A percentile compares a stretch with the other conserved stretches of the same genome.
phyloP scores from a whole-genome alignment of 92 coral and sea anemone species.

The Pocillopora meandrina region DNA sequence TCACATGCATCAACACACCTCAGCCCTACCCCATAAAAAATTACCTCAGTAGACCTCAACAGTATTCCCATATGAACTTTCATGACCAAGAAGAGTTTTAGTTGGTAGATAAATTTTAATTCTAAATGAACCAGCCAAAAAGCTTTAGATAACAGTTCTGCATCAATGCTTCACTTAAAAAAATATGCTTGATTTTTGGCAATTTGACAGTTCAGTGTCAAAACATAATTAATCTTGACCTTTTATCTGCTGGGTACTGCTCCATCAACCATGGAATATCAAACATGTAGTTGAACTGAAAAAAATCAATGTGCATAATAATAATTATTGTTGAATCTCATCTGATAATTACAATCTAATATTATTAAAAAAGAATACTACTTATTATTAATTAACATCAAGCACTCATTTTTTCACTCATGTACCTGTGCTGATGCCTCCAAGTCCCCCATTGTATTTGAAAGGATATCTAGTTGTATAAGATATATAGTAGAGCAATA shows the following conservation, averaged over 20 bases:
- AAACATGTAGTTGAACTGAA: slow-evolving; percentile 96
- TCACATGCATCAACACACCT: no score
- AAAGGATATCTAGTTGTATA: slow-evolving; percentile 72
- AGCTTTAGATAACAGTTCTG: no score
- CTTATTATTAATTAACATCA: no score
- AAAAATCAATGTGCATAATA: neutral
- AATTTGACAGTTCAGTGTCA: neutral
- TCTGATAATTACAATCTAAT: neutral
- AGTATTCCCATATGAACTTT: no score
- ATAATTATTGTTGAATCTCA: neutral
- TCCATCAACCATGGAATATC: slow-evolving; percentile 90
- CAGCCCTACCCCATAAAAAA: no score
- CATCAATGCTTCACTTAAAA: no score
- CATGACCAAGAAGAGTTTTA: no score
- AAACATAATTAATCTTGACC: slow-evolving; percentile 36
- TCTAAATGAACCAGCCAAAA: no score
- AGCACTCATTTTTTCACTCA: neutral
- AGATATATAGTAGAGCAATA: neutral
- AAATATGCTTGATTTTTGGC: no score
- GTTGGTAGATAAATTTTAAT: no score
- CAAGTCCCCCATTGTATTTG: slow-evolving; percentile 87
- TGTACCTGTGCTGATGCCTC: slow-evolving; percentile 95
- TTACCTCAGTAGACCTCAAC: no score
- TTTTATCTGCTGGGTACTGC: slow-evolving; percentile 85
- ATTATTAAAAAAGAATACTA: no score